phyloP scores from a whole-genome alignment of 1,140 invertebrate species.

The Drosophila simulans region DNA sequence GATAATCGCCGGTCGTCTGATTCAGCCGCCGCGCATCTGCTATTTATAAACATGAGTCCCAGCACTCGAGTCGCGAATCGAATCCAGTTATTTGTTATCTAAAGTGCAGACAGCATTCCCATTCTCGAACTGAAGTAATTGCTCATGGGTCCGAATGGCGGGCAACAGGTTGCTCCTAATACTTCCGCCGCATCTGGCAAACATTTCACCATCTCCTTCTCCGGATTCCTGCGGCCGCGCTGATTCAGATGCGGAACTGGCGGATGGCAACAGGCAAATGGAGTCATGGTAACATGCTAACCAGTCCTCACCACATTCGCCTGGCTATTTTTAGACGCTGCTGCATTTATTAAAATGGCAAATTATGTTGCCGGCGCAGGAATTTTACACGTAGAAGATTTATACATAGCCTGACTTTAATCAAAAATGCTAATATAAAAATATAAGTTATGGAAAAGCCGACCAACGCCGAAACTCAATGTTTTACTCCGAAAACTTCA shows the following conservation, averaged over 20 bases:
- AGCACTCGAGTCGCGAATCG: conserved; percentile 1
- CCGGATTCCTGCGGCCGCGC: conserved; percentile 22
- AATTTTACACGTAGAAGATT: conserved; percentile 13
- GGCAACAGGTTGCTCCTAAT: conserved; percentile 64
- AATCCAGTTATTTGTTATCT: conserved; percentile 74
- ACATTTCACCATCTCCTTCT: conserved; percentile 11
- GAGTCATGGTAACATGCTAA: conserved; percentile 32
- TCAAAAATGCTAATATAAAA: not conserved
- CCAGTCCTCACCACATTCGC: conserved; percentile 70
- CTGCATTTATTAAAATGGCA: conserved; percentile 81
- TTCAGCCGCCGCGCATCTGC: conserved; percentile 68
- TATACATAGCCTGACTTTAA: too few species aligned
- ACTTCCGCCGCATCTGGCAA: conserved; percentile 54
- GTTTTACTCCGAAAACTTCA: too few species aligned
- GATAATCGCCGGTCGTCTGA: conserved; percentile 49
- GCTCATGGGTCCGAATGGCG: conserved; percentile 50
- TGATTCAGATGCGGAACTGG: conserved; percentile 43
- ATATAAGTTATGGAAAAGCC: not conserved
- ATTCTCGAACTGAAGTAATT: conserved; percentile 68
- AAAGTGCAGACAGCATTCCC: conserved; percentile 69
- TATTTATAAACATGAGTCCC: conserved; percentile 75
- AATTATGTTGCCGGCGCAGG: conserved; percentile 50
- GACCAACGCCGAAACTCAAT: too few species aligned
- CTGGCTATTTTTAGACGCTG: conserved; percentile 67
- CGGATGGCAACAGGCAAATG: conserved; percentile 5